These are phyloP conservation scores for Oryzaephilus surinamensis DNA, from an alignment of 1,140 invertebrate genomes.

Conservation along the genomic window DNA sequence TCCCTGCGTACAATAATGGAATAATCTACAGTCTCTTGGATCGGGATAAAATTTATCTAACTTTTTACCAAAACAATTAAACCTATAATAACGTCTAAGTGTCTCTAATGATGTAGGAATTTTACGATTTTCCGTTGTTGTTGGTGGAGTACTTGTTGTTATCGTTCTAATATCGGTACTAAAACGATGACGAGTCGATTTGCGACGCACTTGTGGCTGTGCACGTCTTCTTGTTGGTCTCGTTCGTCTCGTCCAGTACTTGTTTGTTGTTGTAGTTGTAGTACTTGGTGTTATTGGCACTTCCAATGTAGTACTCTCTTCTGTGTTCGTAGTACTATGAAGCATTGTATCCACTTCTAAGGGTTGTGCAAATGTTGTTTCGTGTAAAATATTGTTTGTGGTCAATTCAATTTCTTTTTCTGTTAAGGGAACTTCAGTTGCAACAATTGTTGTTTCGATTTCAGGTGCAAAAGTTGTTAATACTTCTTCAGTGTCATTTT, in stretches of 20 bases:
- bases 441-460: slow-evolving; percentile 3
- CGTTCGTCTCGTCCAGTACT: too few relatives aligned
- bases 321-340: too few relatives aligned
- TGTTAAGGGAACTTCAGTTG: background rate
- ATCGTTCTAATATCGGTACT: background rate
- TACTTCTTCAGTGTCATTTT: slow-evolving; percentile 4
- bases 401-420: background rate
- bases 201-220: too few relatives aligned
- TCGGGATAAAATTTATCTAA: slow-evolving; percentile 48
- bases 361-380: too few relatives aligned
- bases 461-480: slow-evolving; percentile 2
- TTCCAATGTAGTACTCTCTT: too few relatives aligned
- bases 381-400: too few relatives aligned
- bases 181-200: background rate
- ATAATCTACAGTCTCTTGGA: slow-evolving; percentile 44
- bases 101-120: slow-evolving; percentile 26
- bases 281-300: too few relatives aligned
- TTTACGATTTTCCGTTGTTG: slow-evolving; percentile 19
- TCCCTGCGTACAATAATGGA: slow-evolving; percentile 49
- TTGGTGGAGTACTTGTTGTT: background rate
- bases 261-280: too few relatives aligned
- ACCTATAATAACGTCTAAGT: slow-evolving; percentile 27
- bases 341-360: too few relatives aligned
- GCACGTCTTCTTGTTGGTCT: too few relatives aligned
- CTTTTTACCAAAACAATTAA: slow-evolving; percentile 46